Conservation (phyloP, 1,140 invertebrate genomes). For the Rhynchophorus ferrugineus region DNA sequence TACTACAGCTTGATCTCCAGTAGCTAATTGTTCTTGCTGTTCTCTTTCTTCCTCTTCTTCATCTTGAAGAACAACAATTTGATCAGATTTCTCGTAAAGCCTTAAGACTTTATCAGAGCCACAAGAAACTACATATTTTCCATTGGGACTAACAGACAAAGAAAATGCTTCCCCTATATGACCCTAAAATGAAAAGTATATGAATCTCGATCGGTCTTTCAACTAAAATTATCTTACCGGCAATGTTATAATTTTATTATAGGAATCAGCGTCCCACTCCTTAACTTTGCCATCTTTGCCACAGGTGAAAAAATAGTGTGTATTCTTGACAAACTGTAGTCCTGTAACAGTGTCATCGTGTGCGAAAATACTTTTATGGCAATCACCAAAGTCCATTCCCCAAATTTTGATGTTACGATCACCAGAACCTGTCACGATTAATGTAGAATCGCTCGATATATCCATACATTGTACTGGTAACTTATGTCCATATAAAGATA, state of each 20-base stretch:
- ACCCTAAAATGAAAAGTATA: slow-evolving; percentile 45
- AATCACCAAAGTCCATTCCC: slow-evolving; percentile 98
- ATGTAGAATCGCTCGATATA: slow-evolving; percentile 82
- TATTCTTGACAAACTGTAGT: slow-evolving; percentile 80
- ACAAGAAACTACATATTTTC: slow-evolving; percentile 69
- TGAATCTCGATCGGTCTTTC: background rate
- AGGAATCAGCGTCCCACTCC: slow-evolving; percentile 95
- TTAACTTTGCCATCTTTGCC: slow-evolving; percentile 92
- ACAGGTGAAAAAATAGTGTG: slow-evolving; percentile 88
- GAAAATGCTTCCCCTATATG: slow-evolving; percentile 72
- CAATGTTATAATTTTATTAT: slow-evolving; percentile 84
- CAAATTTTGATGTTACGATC: slow-evolving; percentile 97
- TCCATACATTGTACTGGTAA: slow-evolving; percentile 90
- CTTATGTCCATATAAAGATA: slow-evolving; percentile 95
- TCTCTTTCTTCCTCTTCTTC: slow-evolving; percentile 79
- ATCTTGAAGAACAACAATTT: slow-evolving; percentile 88
- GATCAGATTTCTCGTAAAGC: slow-evolving; percentile 78
- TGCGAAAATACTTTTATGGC: slow-evolving; percentile 79
- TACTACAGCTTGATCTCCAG: slow-evolving; percentile 59
- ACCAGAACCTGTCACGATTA: slow-evolving; percentile 89
- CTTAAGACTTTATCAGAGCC: slow-evolving; percentile 86
- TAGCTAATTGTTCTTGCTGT: slow-evolving; percentile 62
- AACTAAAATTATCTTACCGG: slow-evolving; percentile 52
- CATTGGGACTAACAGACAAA: slow-evolving; percentile 73
- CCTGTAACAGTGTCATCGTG: slow-evolving; percentile 92